A percentile compares a stretch with the other conserved stretches of the same genome.
Evolutionary conservation across 2,113 vertebrate species (phyloP).

Genomic region (Rissa tridactyla): DNA sequence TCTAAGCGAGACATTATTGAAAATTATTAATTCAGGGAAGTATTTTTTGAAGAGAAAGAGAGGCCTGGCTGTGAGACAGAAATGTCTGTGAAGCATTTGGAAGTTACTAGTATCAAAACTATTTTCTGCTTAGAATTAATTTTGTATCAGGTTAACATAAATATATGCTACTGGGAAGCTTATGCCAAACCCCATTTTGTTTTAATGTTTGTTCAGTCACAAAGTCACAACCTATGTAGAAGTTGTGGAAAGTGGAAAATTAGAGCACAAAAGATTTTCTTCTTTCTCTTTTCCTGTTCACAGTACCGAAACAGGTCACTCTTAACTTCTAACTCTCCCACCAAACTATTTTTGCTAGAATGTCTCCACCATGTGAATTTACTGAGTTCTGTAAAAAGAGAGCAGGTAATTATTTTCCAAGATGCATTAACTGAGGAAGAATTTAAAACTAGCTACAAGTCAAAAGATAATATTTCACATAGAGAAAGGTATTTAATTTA

Average conservation of each 20-base stretch:
- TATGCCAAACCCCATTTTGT: not conserved
- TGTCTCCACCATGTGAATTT: not conserved
- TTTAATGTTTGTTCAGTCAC: not conserved
- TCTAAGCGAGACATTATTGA: not conserved
- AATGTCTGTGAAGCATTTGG: not conserved
- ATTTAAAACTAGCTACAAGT: not conserved
- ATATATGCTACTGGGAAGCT: not conserved
- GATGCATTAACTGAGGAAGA: not conserved
- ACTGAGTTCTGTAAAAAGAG: not conserved
- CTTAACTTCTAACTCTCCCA: not conserved
- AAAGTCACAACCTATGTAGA: not conserved
- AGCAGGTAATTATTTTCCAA: not conserved
- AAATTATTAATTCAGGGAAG: not conserved
- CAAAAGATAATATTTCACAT: not conserved
- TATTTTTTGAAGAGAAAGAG: not conserved
- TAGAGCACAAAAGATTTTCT: not conserved
- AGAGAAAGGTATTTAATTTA: not conserved
- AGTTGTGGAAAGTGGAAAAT: not conserved
- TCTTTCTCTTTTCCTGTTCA: not conserved
- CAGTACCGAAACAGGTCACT: not conserved
- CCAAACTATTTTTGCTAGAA: not conserved
- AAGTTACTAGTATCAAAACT: not conserved
- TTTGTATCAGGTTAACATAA: not conserved
- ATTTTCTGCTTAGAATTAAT: not conserved
- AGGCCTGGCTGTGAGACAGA: not conserved